Evolutionary conservation across 2,888 invertebrate species (phyloP).

Genomic region (Eretmocerus hayati): DNA sequence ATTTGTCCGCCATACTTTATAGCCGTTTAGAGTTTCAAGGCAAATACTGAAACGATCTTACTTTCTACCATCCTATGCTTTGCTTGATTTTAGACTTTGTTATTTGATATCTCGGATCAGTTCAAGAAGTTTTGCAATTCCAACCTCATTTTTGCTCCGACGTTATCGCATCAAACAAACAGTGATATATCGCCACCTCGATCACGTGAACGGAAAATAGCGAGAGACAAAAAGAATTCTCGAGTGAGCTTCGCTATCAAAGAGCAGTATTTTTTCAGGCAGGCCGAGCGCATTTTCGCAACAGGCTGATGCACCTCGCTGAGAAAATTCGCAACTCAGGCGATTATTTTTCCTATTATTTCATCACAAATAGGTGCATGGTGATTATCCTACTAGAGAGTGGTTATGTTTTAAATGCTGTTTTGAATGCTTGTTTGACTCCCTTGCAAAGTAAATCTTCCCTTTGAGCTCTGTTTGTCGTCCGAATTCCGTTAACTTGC

Average conservation of each 20-base stretch:
- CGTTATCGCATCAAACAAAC: constrained; percentile 41
- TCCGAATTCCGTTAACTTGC: too few relatives aligned
- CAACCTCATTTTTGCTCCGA: constrained; percentile 44
- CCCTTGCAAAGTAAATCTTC: too few relatives aligned
- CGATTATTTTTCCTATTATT: neutral
- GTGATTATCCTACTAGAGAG: too few relatives aligned
- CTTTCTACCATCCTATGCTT: too few relatives aligned
- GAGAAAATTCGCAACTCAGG: constrained; percentile 24
- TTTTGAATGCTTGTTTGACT: too few relatives aligned
- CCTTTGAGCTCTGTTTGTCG: too few relatives aligned
- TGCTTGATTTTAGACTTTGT: neutral
- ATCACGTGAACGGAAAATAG: constrained; percentile 12
- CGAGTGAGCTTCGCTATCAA: constrained; percentile 11
- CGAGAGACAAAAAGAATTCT: neutral
- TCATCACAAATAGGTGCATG: too few relatives aligned
- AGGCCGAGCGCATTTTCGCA: constrained; percentile 41
- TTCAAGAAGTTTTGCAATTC: constrained; percentile 41
- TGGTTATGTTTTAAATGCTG: too few relatives aligned
- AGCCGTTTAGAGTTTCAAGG: too few relatives aligned
- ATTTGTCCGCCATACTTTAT: too few relatives aligned
- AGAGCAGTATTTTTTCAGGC: constrained; percentile 42
- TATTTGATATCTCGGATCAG: neutral
- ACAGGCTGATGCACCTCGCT: constrained; percentile 36
- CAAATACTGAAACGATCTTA: too few relatives aligned
- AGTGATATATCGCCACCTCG: constrained; percentile 38